Conservation (phyloP, 1,140 invertebrate species). For the Hirudo medicinalis region DNA sequence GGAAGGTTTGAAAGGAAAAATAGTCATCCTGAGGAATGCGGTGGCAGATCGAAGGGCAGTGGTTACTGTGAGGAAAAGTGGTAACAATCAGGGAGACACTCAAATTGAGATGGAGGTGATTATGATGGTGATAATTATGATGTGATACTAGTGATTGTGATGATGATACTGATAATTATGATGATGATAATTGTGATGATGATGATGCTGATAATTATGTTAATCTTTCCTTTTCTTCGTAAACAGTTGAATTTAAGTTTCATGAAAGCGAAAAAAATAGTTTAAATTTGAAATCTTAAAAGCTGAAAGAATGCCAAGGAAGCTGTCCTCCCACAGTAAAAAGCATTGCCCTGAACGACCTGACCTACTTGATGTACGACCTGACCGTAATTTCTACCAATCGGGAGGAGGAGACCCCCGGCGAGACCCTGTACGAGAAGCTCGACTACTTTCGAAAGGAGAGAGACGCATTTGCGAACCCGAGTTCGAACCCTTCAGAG, state of each 20-base stretch:
- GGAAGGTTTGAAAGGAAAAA: conserved; percentile 24
- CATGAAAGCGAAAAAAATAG: too few relatives aligned
- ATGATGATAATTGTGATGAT: not conserved
- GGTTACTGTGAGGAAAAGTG: conserved; percentile 25
- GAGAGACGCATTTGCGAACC: too few relatives aligned
- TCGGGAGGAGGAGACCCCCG: too few relatives aligned
- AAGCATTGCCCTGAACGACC: conserved; percentile 28
- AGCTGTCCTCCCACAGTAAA: conserved; percentile 18
- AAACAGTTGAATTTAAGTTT: too few relatives aligned
- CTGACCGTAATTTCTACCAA: conserved; percentile 15
- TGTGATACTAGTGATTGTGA: conserved; percentile 10
- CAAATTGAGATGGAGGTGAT: conserved; percentile 23
- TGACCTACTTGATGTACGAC: conserved; percentile 22
- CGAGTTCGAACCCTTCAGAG: not conserved
- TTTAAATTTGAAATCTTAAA: too few relatives aligned
- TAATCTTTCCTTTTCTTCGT: not conserved
- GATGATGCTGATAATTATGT: not conserved
- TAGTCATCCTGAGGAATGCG: conserved; percentile 29
- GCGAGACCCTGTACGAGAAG: too few relatives aligned
- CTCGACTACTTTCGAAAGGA: too few relatives aligned
- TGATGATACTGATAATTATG: not conserved
- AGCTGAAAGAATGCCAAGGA: conserved; percentile 17
- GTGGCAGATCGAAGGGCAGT: conserved; percentile 27
- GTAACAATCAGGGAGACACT: conserved; percentile 32
- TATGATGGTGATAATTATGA: conserved; percentile 3